Base-by-base conservation (phyloP, 2,888 invertebrate species). In the Cosmorhoe ocellata region DNA sequence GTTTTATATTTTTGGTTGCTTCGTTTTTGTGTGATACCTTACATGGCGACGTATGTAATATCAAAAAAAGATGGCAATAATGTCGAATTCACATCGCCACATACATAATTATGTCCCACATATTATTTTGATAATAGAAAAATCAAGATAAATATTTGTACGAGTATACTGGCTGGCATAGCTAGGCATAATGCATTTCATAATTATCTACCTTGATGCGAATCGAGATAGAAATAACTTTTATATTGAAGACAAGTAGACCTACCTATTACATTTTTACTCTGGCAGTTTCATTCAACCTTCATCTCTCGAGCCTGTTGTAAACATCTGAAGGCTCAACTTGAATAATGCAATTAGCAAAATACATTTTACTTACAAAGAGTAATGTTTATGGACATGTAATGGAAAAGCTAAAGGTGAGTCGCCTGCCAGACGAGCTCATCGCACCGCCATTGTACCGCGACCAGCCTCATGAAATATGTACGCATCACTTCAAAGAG, bases 381-480 rank as follows among this genome's bases (percentile, higher is more conserved):
- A 13, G 36, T 55, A 33, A 52, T 45, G 47, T 47, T 57, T 45
- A 55, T 58, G 53, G 58, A 44, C 66, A 56, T 63, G 61, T 67
- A 67, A 68, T 62, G 58, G 63, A 64, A 67, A 66, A 72, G 69
- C 67, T 44, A 67, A 71, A 75, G 75, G 72, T 74, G 68, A 69
- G 67, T 66, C 65, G 59, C 70, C 71, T 76, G 82, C 80, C 77
- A 82, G 83, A 81, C 84, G 86, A 84, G 79, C 87, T 82, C 88
- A 80, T 81, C 83, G 78, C 82, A 80, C 64, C 84, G 78, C 79
- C 76, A 87, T 89, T 87, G 88, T 87, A 70, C 71, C 71, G 67
- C 74, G 81, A 71, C 77, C 78, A 71, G 67, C 73, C 82, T 87
- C 84, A 87, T 89, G 82, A 85, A 89, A 89, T 86, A 89, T 89